Evolutionary conservation across 2,888 invertebrate genomes (phyloP), one percentile per base, ranked within the genome.

Genomic region (Tromatobia lineatoria): DNA sequence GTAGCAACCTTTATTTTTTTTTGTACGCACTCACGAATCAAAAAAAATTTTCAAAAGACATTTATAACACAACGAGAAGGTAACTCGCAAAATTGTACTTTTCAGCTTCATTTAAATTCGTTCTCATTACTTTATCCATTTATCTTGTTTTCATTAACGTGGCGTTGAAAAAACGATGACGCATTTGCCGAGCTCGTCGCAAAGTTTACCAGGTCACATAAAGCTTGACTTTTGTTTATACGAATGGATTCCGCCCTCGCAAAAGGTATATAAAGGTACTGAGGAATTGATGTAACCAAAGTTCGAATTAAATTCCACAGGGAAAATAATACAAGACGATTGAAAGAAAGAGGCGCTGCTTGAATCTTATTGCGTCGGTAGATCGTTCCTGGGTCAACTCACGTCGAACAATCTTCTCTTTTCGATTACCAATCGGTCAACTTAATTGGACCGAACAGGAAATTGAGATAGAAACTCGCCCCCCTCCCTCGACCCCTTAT

Each of bases 351-450:
- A 29, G 29, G 10, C 25, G 10, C 20, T 18, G 34, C 0, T 38
- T 8, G 64, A 13, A 3, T 67, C 45, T 15, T 67, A 67, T 67
- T 23, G 47, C 25, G 15, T 15, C 45, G 23, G 2, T 45, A 67
- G 47, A 67, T 67, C 47, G 45, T 47, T 47, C 10, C 15, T 25
- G 15, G 67, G 67, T 67, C 67, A 25, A 67, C 67, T 45, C 45
- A 67, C 67, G 25, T 67, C 67, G 23, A 7, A 67, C 67, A 67
- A 67, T 67, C 25, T 67, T 67, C 47, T 25, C 23, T 45, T 20
- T 67, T 67, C 67, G 67, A 67, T 67, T 67, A 67, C 67, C 67
- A 45, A 67, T 67, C 67, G 67, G 47, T 67, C 67, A 67, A 67
- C 42, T 67, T 67, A 67, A 67, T 67, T 67, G 67, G 67, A 67